Evolutionary conservation across 2,888 invertebrate genomes (phyloP), one percentile per base, ranked within the genome.

Genomic region (Endomychus coccineus): DNA sequence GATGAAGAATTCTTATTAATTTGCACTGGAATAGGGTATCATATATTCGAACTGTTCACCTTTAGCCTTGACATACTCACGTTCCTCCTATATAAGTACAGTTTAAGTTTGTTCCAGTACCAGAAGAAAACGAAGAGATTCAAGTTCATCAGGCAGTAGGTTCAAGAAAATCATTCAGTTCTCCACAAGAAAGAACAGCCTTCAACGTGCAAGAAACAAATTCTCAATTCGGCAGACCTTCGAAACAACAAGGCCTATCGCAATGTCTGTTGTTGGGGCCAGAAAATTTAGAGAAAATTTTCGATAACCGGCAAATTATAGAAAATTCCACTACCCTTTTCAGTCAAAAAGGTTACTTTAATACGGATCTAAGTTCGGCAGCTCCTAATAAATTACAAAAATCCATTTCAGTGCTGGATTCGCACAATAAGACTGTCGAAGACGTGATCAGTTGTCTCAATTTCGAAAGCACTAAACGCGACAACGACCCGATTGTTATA

Each of bases 41-140:
- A n/a, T n/a, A n/a, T n/a, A n/a, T n/a, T n/a, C n/a, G n/a, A n/a
- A n/a, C n/a, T n/a, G n/a, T n/a, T n/a, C n/a, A n/a, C n/a, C n/a
- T n/a, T n/a, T n/a, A n/a, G n/a, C n/a, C n/a, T n/a, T n/a, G n/a
- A n/a, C n/a, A 19, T 19, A n/a, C 21, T 19, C 21, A 19, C 6
- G n/a, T 19, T 6, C 6, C n/a, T 7, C 6, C n/a, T 7, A 19
- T n/a, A 6, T 19, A n/a, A 19, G 21, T 6, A 7, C 21, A 7
- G 6, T 19, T 19, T 7, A 19, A n/a, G n/a, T n/a, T n/a, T n/a
- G n/a, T n/a, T n/a, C n/a, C 46, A 71, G 71, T 71, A 29, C 70
- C 70, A 3, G 71, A 71, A 52, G 71, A 71, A 54, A 49, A 54
- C 16, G 71, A 70, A 51, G 52, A 43, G 14, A 34, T 16, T 19